Percentiles rank a stretch among this genome's conserved stretches.
These are phyloP conservation scores for Geodia barretti DNA, from an alignment of 37 sponge, comb jelly and placozoan species.

Conservation along the genomic window DNA sequence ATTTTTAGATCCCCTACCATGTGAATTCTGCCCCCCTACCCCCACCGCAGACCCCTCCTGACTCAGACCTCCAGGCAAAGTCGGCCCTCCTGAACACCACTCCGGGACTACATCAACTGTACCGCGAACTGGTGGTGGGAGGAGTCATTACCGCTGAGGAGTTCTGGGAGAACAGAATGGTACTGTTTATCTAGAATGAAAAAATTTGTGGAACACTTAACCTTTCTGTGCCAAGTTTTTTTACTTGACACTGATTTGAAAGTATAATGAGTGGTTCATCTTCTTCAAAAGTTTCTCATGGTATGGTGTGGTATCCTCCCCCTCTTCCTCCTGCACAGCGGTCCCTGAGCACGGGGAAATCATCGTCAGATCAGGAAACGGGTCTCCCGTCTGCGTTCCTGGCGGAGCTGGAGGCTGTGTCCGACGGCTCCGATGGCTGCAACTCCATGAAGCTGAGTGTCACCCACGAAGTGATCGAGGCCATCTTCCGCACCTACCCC, in stretches of 20 bases:
- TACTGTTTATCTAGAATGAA: constrained; percentile 5
- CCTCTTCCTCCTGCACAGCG: neutral
- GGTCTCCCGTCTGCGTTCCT: constrained; percentile 85
- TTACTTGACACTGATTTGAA: too few species aligned
- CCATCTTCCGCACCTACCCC: constrained; percentile 90
- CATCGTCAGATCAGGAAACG: constrained; percentile 35
- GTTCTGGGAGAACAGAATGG: constrained; percentile 80
- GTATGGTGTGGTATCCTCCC: too few species aligned
- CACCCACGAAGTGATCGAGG: constrained; percentile 67
- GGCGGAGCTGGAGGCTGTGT: constrained; percentile 74
- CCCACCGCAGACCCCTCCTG: constrained; percentile 16
- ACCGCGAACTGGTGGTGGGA: constrained; percentile 82
- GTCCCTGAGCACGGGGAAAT: neutral
- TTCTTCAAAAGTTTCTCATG: too few species aligned
- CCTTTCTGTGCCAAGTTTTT: too few species aligned
- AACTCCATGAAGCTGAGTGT: constrained; percentile 80
- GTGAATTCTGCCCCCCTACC: too few species aligned
- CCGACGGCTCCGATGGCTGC: constrained; percentile 74
- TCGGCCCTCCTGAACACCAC: constrained; percentile 55
- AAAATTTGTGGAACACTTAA: neutral
- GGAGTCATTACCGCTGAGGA: constrained; percentile 83
- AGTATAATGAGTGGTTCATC: neutral
- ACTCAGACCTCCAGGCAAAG: constrained; percentile 78
- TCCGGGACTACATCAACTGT: constrained; percentile 69
- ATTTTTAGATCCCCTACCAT: neutral